Evolutionary conservation across 30 jellyfish, hydroid and myxozoan genomes (phyloP).

Genomic region (Haliclystus octoradiatus): DNA sequence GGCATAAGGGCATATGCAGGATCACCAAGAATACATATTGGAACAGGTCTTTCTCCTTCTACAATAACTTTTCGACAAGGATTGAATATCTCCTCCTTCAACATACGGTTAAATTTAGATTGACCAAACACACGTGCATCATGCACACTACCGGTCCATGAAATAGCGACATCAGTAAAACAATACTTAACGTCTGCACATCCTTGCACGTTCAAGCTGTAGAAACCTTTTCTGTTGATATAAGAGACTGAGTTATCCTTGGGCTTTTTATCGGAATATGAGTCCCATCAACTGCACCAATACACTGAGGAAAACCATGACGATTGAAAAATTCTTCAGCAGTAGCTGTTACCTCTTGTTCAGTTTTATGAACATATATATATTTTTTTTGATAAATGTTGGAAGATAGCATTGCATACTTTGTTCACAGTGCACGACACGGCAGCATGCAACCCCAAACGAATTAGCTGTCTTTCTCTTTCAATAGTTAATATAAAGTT

Average conservation of each 20-base stretch:
- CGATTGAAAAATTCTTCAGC: neutral
- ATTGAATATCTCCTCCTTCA: no score
- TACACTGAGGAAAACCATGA: conserved; percentile 45
- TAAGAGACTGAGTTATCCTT: no score
- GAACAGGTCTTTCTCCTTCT: conserved; percentile 20
- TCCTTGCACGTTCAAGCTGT: conserved; percentile 25
- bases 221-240: no score
- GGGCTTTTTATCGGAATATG: conserved; percentile 15
- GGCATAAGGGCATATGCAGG: conserved; percentile 28
- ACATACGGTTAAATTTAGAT: no score
- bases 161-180: conserved; percentile 24
- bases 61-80: conserved; percentile 18
- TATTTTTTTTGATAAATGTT: neutral
- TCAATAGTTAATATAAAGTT: conserved; percentile 16
- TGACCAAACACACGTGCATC: conserved; percentile 30
- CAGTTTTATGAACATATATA: conserved; percentile 4
- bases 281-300: conserved; percentile 49
- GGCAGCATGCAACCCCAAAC: conserved; percentile 8
- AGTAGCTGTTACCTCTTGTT: conserved; percentile 5
- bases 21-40: conserved; percentile 16
- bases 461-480: conserved; percentile 19
- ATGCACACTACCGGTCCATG: conserved; percentile 33
- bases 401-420: conserved; percentile 5
- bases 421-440: conserved; percentile 4
- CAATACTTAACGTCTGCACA: conserved; percentile 10